Evolutionary conservation across 2,797 vertebrate genomes (phyloP).

Genomic region (Peromyscus melanophrys): DNA sequence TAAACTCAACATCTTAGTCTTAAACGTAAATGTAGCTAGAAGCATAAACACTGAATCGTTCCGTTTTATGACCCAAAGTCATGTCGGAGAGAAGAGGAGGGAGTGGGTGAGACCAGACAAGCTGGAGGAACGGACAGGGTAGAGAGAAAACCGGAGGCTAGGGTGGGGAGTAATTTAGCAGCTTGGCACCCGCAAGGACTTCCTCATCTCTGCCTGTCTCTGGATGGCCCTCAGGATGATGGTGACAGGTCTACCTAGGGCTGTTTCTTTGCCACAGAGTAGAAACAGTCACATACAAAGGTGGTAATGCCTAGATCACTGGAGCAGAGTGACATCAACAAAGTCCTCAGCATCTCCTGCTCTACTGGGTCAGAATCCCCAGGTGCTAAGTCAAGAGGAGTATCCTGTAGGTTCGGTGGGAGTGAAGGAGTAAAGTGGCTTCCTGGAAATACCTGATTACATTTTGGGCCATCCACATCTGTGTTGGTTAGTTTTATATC

Average conservation of each 20-base stretch:
- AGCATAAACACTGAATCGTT: constrained; percentile 86
- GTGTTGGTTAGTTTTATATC: not conserved
- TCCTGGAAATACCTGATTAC: not conserved
- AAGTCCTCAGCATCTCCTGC: not conserved
- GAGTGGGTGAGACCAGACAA: not conserved
- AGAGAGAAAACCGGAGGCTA: accelerated
- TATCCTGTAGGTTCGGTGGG: not conserved
- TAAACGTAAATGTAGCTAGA: constrained; percentile 88
- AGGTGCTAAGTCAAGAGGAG: not conserved
- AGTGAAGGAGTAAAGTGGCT: not conserved
- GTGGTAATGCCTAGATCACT: not conserved
- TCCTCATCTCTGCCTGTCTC: not conserved
- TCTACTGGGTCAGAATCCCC: not conserved
- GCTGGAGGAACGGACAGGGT: not conserved
- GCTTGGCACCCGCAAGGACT: accelerated
- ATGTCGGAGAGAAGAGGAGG: constrained; percentile 62
- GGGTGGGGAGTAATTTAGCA: accelerated
- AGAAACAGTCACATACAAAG: not conserved
- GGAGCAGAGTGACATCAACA: not conserved
- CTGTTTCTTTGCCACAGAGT: not conserved
- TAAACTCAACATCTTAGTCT: constrained; percentile 89
- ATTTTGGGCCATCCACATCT: not conserved
- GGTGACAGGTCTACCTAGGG: not conserved
- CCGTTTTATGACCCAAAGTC: constrained; percentile 83
- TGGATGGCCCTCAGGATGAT: accelerated